Base-by-base conservation (phyloP, 2,113 vertebrate species). In the Amazona vittata region DNA sequence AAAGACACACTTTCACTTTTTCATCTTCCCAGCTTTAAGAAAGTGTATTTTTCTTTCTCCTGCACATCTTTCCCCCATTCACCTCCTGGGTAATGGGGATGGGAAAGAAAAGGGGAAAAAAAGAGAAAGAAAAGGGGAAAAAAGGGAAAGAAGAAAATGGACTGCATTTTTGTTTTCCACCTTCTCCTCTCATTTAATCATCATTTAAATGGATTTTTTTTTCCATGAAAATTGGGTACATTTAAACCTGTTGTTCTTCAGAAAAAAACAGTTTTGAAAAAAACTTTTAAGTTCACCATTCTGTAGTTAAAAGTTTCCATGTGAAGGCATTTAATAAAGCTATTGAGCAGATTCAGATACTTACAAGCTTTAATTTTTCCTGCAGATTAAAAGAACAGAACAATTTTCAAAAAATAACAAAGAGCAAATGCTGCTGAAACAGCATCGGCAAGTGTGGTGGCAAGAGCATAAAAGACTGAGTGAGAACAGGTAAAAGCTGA, bases 371-470 rank as follows among this genome's bases (percentile, higher is more conserved):
- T 94, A 14, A 57, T 86, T 97, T 95, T 74, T 64, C n/a, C 49
- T 78, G 44, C 92, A 99, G 99, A 98, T 99, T 93, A 96, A 98
- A 97, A 98, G 98, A 96, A 97, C 96, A 78, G 81, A 98, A 69
- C 97, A 97, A 95, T 96, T 98, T 73, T 99, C 98, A 97, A 99
- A 99, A 97, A 87, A 85, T 68, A 98, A 97, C 86, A 99, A 98
- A 97, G 98, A 99, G 68, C 98, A 98, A 96, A 98, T 93, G 86
- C 93, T 99, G 57, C 94, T 99, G 92, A 98, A 98, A 83, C 99
- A 99, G 82, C 99, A 99, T 90, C 98, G 86, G 44, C 98, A 98
- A 94, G 98, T 99, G 92, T 99, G 99, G 99, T 98, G 98, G 98
- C 96, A 97, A 74, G 99, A 99, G 86, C 96, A 98, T 53, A 96